Evolutionary conservation across 2,113 vertebrate genomes (phyloP), one percentile per base, ranked within the genome.

Genomic region (Panurus biarmicus): DNA sequence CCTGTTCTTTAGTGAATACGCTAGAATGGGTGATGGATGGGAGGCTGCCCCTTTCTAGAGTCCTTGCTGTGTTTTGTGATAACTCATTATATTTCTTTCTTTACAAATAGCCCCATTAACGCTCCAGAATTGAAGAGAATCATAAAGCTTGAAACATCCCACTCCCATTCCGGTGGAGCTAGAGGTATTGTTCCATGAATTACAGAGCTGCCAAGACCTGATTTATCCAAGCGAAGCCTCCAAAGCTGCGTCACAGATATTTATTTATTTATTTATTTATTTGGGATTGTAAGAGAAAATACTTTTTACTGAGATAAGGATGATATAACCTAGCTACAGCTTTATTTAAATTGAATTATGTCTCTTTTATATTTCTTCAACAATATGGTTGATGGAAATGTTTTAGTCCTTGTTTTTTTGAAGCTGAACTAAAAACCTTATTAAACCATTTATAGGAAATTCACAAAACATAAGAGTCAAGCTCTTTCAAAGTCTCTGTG

Each of bases 71-170:
- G 97, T 95, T 98, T 96, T 97, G 97, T 97, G 98, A 98, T 98
- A 98, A 98, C 97, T 98, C 98, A 98, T 98, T 98, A 97, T 97
- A 97, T 97, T 98, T 98, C 97, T 97, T 97, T 96, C 97, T 97
- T 98, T 98, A 98, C 97, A 98, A 98, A 98, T 98, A 97, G 97
- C 97, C 97, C 97, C 96, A 98, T 98, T 98, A 98, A 97, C 4
- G 45, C 96, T 97, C 97, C 94, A 31, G 83, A 97, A 98, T 74
- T 96, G 95, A 98, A 96, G 66, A 48, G 96, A 97, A 97, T 96
- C 97, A 96, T 97, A 98, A 97, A 97, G 95, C 96, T 94, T 90
- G 94, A 96, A 97, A 95, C 95, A 94, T 96, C 96, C 98, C 92
- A 89, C 94, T 96, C 93, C 94, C 80, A 95, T 93, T 96, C 87